A percentile compares a stretch with the other conserved stretches of the same genome.
Evolutionary conservation across 2,113 vertebrate species (phyloP).

Genomic region (Bungarus multicinctus): DNA sequence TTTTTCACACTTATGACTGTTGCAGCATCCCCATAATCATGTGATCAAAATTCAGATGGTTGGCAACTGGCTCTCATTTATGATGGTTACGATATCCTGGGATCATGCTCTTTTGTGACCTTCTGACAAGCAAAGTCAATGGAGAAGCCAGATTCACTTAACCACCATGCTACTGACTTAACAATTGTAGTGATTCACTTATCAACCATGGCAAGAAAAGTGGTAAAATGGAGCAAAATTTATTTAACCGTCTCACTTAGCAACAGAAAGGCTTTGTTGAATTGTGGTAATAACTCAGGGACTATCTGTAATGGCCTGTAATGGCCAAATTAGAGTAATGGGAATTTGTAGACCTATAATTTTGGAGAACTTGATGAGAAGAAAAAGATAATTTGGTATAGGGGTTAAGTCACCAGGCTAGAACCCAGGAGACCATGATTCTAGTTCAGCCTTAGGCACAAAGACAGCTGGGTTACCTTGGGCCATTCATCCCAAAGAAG

Average conservation of each 20-base stretch:
- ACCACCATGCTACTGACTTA: no score
- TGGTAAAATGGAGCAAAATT: neutral
- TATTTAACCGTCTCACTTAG: neutral
- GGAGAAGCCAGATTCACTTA: no score
- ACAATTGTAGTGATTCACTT: neutral
- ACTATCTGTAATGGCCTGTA: neutral
- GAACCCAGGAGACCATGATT: neutral
- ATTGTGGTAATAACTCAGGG: neutral
- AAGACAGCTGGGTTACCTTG: neutral
- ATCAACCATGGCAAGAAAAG: neutral
- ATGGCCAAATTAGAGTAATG: neutral
- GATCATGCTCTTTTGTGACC: no score
- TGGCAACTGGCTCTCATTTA: neutral
- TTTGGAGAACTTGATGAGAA: neutral
- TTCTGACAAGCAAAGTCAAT: no score
- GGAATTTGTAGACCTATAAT: neutral
- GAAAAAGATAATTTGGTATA: neutral
- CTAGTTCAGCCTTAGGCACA: neutral
- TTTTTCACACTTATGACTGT: neutral
- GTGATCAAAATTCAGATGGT: neutral
- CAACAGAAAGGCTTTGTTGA: neutral
- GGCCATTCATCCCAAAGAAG: neutral
- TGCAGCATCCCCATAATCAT: neutral
- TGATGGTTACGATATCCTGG: neutral
- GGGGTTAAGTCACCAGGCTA: neutral